phyloP scores from a whole-genome alignment of 1,140 invertebrate species.

The Drosophila bocqueti region DNA sequence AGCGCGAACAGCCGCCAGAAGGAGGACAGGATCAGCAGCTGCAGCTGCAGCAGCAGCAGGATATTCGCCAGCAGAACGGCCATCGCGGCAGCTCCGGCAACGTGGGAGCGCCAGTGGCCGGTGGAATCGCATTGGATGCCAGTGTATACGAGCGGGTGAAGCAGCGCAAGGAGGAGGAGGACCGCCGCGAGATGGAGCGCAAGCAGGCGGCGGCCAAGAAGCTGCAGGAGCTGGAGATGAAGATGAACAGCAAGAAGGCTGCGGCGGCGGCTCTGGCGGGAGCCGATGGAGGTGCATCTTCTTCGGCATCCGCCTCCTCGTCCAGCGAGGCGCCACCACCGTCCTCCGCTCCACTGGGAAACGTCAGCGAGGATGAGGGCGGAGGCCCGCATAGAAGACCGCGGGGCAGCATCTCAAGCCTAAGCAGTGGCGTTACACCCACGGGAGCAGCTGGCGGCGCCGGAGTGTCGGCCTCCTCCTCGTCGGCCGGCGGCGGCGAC shows the following conservation, averaged over 20 bases:
- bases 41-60: slow-evolving; percentile 58
- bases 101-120: slow-evolving; percentile 41
- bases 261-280: slow-evolving; percentile 63
- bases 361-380: slow-evolving; percentile 61
- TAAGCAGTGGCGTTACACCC: slow-evolving; percentile 39
- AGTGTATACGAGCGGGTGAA: slow-evolving; percentile 88
- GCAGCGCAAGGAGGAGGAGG: slow-evolving; percentile 90
- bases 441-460: slow-evolving; percentile 24
- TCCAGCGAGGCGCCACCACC: slow-evolving; percentile 22
- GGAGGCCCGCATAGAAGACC: slow-evolving; percentile 59
- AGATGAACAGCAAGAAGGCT: slow-evolving; percentile 86
- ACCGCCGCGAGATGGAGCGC: slow-evolving; percentile 88
- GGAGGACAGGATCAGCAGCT: slow-evolving; percentile 40
- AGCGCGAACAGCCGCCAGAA: slow-evolving; percentile 79
- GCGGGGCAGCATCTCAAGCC: slow-evolving; percentile 66
- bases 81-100: slow-evolving; percentile 75
- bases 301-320: not conserved
- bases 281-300: slow-evolving; percentile 5
- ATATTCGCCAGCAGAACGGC: slow-evolving; percentile 79
- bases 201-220: slow-evolving; percentile 88
- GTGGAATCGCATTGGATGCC: slow-evolving; percentile 76
- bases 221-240: slow-evolving; percentile 88
- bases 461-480: slow-evolving; percentile 16
- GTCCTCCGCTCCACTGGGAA: slow-evolving; percentile 27
- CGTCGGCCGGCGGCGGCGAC: slow-evolving; percentile 24